These are phyloP conservation scores for Hybognathus amarus DNA, from an alignment of 2,797 vertebrate genomes.

Conservation along the genomic window DNA sequence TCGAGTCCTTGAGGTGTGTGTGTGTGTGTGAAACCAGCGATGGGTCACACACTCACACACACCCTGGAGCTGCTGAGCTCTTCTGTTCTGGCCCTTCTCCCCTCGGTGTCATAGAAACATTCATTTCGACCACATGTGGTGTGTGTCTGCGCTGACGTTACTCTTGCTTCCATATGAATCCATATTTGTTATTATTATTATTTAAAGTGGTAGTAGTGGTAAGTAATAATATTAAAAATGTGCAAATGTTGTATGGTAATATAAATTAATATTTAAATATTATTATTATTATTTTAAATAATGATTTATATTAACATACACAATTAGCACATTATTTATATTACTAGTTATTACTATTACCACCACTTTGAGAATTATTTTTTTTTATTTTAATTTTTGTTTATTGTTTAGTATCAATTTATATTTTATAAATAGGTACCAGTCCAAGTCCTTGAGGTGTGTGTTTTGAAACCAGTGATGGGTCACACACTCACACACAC, in stretches of 20 bases:
- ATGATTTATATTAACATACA: too few relatives aligned
- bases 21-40: conserved; percentile 37
- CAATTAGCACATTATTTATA: too few relatives aligned
- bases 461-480: too few relatives aligned
- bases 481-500: too few relatives aligned
- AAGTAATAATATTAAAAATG: too few relatives aligned
- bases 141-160: background rate
- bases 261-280: too few relatives aligned
- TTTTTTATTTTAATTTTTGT: too few relatives aligned
- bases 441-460: too few relatives aligned
- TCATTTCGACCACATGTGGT: background rate
- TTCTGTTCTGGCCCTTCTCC: background rate
- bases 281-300: too few relatives aligned
- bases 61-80: background rate
- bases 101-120: fast-evolving
- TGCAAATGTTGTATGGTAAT: background rate
- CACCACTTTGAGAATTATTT: too few relatives aligned
- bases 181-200: background rate
- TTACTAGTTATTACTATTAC: background rate
- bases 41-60: conserved; percentile 1
- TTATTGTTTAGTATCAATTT: too few relatives aligned
- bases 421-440: too few relatives aligned
- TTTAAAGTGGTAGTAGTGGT: background rate
- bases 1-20: conserved; percentile 27
- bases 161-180: background rate